Evolutionary conservation across 2,113 vertebrate species (phyloP).

Genomic region (Ammospiza caudacuta): DNA sequence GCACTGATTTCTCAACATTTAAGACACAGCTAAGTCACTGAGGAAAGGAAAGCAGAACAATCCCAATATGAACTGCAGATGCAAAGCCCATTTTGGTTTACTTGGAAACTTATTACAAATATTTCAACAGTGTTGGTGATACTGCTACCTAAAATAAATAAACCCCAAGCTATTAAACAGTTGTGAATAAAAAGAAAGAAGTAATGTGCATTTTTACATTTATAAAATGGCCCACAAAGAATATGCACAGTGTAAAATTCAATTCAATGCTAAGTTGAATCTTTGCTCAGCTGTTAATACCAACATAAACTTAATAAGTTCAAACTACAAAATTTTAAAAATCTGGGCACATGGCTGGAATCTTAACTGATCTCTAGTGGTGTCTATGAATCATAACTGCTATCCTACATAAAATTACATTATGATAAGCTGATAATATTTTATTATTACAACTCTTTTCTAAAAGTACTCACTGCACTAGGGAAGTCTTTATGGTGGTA

Average conservation of each 20-base stretch:
- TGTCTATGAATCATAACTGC: background rate
- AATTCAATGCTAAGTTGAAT: background rate
- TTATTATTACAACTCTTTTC: background rate
- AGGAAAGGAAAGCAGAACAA: background rate
- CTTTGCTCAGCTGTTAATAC: background rate
- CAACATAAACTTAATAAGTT: background rate
- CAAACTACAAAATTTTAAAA: background rate
- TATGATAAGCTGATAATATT: background rate
- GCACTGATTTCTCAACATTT: background rate
- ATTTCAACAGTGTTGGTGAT: background rate
- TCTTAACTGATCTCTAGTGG: background rate
- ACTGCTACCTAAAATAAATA: background rate
- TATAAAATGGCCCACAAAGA: background rate
- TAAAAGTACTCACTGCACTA: background rate
- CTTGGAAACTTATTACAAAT: background rate
- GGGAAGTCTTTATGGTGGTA: background rate
- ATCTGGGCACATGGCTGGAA: background rate
- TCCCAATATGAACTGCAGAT: background rate
- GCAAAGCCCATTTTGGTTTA: background rate
- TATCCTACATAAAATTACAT: conserved; percentile 8
- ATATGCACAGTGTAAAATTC: background rate
- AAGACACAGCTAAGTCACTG: background rate
- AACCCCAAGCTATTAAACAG: background rate
- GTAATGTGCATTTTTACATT: background rate
- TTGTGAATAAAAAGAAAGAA: background rate